Evolutionary conservation across 1,140 invertebrate species (phyloP).

Genomic region (Cydia pomonella): DNA sequence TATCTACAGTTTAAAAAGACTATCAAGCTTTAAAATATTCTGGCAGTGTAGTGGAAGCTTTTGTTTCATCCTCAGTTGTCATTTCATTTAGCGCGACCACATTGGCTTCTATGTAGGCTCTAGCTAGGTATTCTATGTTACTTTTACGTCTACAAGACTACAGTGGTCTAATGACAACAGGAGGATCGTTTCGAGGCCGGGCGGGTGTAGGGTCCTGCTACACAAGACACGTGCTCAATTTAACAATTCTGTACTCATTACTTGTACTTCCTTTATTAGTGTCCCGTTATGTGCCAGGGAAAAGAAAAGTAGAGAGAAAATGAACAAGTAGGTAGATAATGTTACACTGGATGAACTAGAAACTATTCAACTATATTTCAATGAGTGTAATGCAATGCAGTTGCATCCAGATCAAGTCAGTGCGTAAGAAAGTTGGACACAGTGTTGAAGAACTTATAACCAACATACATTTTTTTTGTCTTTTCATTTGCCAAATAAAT

Average conservation of each 20-base stretch:
- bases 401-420: slow-evolving; percentile 41
- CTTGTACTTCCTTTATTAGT: slow-evolving; percentile 76
- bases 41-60: slow-evolving; percentile 56
- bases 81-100: slow-evolving; percentile 41
- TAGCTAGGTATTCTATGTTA: slow-evolving; percentile 48
- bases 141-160: slow-evolving; percentile 52
- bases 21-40: slow-evolving; percentile 44
- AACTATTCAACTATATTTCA: slow-evolving; percentile 39
- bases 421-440: slow-evolving; percentile 33
- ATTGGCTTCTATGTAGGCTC: slow-evolving; percentile 47
- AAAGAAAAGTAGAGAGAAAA: slow-evolving; percentile 67
- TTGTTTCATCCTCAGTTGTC: slow-evolving; percentile 52
- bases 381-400: slow-evolving; percentile 34
- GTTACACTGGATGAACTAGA: slow-evolving; percentile 39
- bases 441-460: slow-evolving; percentile 35
- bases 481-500: slow-evolving; percentile 6
- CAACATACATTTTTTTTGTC: neutral
- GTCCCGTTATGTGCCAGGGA: slow-evolving; percentile 72
- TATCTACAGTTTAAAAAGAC: slow-evolving; percentile 42
- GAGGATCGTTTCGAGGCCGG: slow-evolving; percentile 57
- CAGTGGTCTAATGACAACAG: slow-evolving; percentile 65
- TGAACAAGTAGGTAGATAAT: slow-evolving; percentile 63
- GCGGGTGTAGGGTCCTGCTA: slow-evolving; percentile 67
- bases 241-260: slow-evolving; percentile 75
- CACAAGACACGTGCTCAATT: slow-evolving; percentile 75